A percentile compares a stretch with the other conserved stretches of the same genome.
Conservation (phyloP, 1,140 invertebrate species). For the Ptiloglossa arizonensis region DNA sequence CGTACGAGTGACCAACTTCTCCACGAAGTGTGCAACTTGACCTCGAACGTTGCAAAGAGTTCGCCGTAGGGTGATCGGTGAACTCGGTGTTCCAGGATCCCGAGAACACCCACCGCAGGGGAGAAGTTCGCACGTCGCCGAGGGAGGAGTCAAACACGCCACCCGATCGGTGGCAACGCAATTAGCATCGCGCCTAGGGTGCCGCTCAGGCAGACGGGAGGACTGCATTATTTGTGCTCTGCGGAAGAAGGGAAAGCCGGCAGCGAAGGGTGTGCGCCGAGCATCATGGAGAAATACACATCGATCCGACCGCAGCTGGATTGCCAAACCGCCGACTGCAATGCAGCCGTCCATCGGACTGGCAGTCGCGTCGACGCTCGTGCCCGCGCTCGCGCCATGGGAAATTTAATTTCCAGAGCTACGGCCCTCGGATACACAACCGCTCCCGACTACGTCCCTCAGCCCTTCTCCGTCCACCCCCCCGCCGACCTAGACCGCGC, state of each 20-base stretch:
- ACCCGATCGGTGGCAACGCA: neutral
- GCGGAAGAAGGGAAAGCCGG: conserved; percentile 50
- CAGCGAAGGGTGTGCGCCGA: conserved; percentile 23
- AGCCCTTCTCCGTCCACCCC: too few species aligned
- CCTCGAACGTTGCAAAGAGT: too few species aligned
- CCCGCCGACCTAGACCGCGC: too few species aligned
- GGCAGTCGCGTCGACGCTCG: conserved; percentile 46
- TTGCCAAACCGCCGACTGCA: conserved; percentile 77
- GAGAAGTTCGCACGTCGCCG: too few species aligned
- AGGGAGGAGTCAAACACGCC: neutral
- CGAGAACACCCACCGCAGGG: too few species aligned
- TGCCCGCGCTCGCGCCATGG: conserved; percentile 53
- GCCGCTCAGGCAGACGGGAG: conserved; percentile 33
- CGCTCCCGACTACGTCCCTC: conserved; percentile 12
- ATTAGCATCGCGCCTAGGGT: conserved; percentile 21
- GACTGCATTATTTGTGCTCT: conserved; percentile 51
- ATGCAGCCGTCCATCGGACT: conserved; percentile 66
- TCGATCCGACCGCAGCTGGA: conserved; percentile 74
- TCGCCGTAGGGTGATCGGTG: too few species aligned
- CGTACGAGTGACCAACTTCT: too few species aligned
- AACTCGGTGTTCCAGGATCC: too few species aligned
- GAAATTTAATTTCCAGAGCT: conserved; percentile 64
- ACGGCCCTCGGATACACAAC: conserved; percentile 51
- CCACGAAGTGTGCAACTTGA: too few species aligned
- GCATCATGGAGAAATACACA: conserved; percentile 60